Evolutionary conservation across 2,888 invertebrate genomes (phyloP), one percentile per base, ranked within the genome.

Genomic region (Eulithis testata): DNA sequence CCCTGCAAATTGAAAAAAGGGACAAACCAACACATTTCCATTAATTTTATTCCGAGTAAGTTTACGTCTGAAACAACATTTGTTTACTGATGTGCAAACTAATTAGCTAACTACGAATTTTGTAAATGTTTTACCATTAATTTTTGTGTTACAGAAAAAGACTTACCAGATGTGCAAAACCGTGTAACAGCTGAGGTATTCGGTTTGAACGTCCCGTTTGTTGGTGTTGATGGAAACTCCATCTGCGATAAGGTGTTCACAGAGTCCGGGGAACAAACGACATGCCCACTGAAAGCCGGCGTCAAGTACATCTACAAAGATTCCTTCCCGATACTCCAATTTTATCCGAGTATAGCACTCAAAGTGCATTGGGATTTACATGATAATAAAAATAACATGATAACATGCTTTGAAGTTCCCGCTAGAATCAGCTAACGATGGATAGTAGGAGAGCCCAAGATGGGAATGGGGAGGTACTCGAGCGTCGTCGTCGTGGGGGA

Each of bases 141-240:
- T 27, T 62, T 69, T 60, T 55, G n/a, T 63, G 58, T 90, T 91
- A 51, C 90, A 95, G 94, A 93, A 0, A 82, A 84, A 11, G 95
- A 96, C 69, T 77, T 95, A n/a, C 62, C 80, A 0, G 84, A 83
- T 0, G 60, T 97, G 53, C 94, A 60, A 52, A 96, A 95, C 66
- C 82, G 87, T 8, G 97, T 97, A 6, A 85, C 84, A 68, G 97
- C 96, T 0, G 86, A 92, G 0, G 91, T 97, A 14, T 80, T 94
- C 2, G 95, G 95, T 0, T 79, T 96, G 0, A 90, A 94, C 0
- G 78, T 97, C 58, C 97, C 97, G 0, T 97, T 97, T 81, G 79
- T 96, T 9, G 97, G 97, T 8, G 96, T 97, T 11, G 96, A 97
- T 80, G 96, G 95, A 11, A 90, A 88, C 31, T 93, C 94, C 58